Conservation (phyloP, 2,113 vertebrate species). For the Columba janthina region DNA sequence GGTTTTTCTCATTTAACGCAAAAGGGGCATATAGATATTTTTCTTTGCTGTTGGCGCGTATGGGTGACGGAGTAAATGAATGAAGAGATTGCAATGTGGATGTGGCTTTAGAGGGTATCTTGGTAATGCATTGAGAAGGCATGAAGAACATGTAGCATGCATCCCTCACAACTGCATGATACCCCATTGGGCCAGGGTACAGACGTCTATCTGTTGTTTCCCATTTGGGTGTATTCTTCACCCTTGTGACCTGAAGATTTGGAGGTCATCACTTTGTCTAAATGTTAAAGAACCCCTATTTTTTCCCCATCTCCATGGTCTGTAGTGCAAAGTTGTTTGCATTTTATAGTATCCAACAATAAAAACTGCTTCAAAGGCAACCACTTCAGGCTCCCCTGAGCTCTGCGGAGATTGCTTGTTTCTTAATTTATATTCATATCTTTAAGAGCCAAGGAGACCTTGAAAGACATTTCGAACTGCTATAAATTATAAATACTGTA, state of each 20-base stretch:
- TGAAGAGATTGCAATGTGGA: neutral
- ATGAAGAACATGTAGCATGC: neutral
- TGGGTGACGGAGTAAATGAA: neutral
- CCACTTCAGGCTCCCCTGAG: constrained; percentile 16
- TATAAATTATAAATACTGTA: constrained; percentile 78
- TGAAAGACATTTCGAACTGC: constrained; percentile 72
- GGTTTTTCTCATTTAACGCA: neutral
- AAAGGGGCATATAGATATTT: neutral
- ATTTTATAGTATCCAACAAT: constrained; percentile 57
- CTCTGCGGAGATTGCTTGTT: constrained; percentile 67
- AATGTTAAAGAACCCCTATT: constrained; percentile 3
- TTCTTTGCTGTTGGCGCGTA: rapidly evolving
- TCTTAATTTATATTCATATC: constrained; percentile 78
- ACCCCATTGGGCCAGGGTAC: neutral
- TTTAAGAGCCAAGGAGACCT: constrained; percentile 76
- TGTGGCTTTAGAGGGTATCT: neutral
- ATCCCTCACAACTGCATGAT: neutral
- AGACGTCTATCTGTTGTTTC: neutral
- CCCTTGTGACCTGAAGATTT: neutral
- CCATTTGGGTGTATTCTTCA: neutral
- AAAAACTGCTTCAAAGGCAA: constrained; percentile 49
- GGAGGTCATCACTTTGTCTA: neutral
- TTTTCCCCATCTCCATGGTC: neutral
- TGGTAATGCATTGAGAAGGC: neutral
- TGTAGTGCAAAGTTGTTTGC: constrained; percentile 43